A percentile compares a stretch with the other conserved stretches of the same genome.
phyloP scores from a whole-genome alignment of 2,888 invertebrate genomes.

The Synergus itoensis region DNA sequence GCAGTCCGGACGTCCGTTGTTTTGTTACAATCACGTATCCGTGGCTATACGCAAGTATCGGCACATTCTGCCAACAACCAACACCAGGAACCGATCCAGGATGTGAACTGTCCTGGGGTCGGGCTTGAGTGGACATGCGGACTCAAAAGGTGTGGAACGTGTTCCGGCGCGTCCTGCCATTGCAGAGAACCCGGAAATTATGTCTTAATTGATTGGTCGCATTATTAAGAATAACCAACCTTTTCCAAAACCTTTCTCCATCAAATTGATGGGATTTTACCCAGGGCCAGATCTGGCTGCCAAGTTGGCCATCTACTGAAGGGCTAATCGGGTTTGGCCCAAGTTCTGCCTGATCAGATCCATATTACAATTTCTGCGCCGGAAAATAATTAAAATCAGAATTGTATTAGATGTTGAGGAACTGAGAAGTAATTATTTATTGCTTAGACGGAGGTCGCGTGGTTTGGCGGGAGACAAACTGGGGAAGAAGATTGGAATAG shows the following conservation, averaged over 20 bases:
- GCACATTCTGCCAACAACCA: constrained; percentile 58
- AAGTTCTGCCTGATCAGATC: no score
- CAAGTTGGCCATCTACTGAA: no score
- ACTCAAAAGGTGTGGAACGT: constrained; percentile 70
- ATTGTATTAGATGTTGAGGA: background rate
- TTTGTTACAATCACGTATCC: constrained; percentile 77
- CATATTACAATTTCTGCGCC: no score
- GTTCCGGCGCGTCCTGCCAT: constrained; percentile 66
- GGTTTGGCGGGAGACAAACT: constrained; percentile 14
- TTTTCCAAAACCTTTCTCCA: background rate
- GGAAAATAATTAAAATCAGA: background rate
- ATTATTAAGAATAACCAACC: background rate
- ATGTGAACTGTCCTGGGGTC: constrained; percentile 69
- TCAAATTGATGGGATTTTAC: no score
- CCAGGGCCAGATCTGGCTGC: no score
- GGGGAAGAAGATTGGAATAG: constrained; percentile 13
- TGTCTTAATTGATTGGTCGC: constrained; percentile 66
- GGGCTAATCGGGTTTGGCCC: no score
- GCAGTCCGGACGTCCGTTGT: constrained; percentile 77
- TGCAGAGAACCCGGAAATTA: constrained; percentile 68
- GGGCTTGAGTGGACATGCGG: constrained; percentile 69
- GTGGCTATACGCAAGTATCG: constrained; percentile 53
- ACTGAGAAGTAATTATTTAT: constrained; percentile 5
- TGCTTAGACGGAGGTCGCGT: background rate
- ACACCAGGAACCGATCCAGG: constrained; percentile 70